phyloP scores from a whole-genome alignment of 1,140 invertebrate species.

The Meloidogyne hapla region DNA sequence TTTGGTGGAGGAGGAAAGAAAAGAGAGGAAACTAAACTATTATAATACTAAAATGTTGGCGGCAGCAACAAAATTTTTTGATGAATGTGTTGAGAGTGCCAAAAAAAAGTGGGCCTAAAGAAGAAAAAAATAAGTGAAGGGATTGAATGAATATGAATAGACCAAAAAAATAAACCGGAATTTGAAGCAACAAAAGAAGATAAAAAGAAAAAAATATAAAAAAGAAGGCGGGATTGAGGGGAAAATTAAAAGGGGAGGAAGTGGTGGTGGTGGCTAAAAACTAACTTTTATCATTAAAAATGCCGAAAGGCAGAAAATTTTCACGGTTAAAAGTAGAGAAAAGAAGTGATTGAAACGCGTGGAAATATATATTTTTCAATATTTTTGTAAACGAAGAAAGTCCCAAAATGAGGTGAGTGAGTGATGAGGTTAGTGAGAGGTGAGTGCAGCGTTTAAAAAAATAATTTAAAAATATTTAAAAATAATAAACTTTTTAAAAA shows the following conservation, averaged over 20 bases:
- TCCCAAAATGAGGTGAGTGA: too few species aligned
- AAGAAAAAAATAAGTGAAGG: too few species aligned
- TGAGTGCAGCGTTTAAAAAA: too few species aligned
- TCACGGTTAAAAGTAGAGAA: too few species aligned
- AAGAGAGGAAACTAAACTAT: neutral
- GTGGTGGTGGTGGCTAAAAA: neutral
- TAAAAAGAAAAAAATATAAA: neutral
- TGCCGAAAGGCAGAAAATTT: neutral
- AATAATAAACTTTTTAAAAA: too few species aligned
- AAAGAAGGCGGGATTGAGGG: neutral
- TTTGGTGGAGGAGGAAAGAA: neutral
- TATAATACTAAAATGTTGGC: neutral
- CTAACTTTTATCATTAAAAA: neutral
- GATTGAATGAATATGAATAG: neutral
- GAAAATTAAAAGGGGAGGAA: neutral
- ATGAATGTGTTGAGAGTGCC: neutral
- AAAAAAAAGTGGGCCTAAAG: neutral
- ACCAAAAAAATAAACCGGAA: neutral
- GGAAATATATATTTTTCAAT: too few species aligned
- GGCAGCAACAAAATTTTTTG: neutral
- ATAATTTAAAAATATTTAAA: too few species aligned
- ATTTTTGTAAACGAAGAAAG: too few species aligned
- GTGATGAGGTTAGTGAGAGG: too few species aligned
- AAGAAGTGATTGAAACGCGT: too few species aligned
- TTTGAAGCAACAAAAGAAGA: constrained; percentile 2